Base-by-base conservation (phyloP, 2,113 vertebrate species). In the Xiphias gladius region DNA sequence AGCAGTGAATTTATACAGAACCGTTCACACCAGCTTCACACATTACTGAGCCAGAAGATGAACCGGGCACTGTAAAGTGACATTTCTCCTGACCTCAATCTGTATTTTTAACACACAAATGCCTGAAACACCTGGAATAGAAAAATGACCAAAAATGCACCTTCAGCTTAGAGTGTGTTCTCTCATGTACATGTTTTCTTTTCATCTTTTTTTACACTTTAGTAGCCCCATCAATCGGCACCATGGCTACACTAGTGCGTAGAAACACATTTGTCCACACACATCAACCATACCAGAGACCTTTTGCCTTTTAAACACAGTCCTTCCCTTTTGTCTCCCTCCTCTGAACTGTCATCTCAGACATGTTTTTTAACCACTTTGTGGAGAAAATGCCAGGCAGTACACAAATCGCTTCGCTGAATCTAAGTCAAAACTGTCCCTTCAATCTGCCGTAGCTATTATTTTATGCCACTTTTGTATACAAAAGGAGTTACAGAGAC, bases 351-450 rank as follows among this genome's bases (percentile, higher is more conserved):
- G 46, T 72, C 64, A 57, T 24, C 14, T 67, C 8, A 0, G 30
- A 73, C 39, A 70, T 30, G 19, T 67, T 86, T 87, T 74, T 66
- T 79, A 35, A 55, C 32, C 63, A 43, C 32, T 71, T 35, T 58
- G 59, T 20, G 13, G 11, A 52, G 12, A 73, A 80, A 79, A 57
- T 32, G 26, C 22, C 22, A 59, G 26, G 48, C 65, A 72, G 41
- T 16, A 52, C 37, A 32, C 24, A 74, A 84, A 50, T 28, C 0
- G 0, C 41, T 57, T 64, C 52, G n/a, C n/a, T n/a, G n/a, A n/a
- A n/a, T n/a, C n/a, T n/a, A n/a, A 12, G 46, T 39, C 73, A 55
- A 52, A 72, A 2, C 43, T 80, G 65, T 70, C 62, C 16, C 55
- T 50, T 71, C 26, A 41, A 13, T 7, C 7, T 39, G 20, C 41